A percentile compares a stretch with the other conserved stretches of the same genome.
Evolutionary conservation across 2,113 vertebrate species (phyloP).

Genomic region (Myotis davidii): DNA sequence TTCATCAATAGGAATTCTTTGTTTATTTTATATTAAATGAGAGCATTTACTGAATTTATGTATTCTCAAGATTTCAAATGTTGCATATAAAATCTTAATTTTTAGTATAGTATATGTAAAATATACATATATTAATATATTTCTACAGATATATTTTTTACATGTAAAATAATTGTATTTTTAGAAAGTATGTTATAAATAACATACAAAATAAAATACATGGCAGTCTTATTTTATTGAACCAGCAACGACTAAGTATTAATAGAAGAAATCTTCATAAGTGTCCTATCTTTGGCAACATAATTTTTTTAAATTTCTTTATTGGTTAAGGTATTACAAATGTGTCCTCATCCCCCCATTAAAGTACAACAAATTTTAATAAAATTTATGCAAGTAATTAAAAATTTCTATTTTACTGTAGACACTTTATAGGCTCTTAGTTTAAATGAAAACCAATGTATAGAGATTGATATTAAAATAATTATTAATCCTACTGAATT

Average conservation of each 20-base stretch:
- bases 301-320: neutral
- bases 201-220: conserved; percentile 1
- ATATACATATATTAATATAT: neutral
- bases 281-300: conserved; percentile 20
- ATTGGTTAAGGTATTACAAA: too few species aligned
- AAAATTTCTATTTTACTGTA: neutral
- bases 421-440: neutral
- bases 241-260: conserved; percentile 5
- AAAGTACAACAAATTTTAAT: conserved; percentile 26
- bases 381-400: neutral
- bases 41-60: conserved; percentile 18
- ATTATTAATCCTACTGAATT: neutral
- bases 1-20: conserved; percentile 16
- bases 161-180: neutral
- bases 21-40: conserved; percentile 46
- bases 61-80: conserved; percentile 4
- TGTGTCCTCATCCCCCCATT: neutral
- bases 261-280: conserved; percentile 28
- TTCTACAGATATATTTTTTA: neutral
- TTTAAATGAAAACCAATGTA: conserved; percentile 29
- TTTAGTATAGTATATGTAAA: neutral
- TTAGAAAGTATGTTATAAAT: conserved; percentile 3
- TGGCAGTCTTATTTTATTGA: conserved; percentile 17
- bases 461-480: neutral
- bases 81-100: conserved; percentile 22